Evolutionary conservation across 1,140 invertebrate genomes (phyloP).

Genomic region (Zophobas morio): DNA sequence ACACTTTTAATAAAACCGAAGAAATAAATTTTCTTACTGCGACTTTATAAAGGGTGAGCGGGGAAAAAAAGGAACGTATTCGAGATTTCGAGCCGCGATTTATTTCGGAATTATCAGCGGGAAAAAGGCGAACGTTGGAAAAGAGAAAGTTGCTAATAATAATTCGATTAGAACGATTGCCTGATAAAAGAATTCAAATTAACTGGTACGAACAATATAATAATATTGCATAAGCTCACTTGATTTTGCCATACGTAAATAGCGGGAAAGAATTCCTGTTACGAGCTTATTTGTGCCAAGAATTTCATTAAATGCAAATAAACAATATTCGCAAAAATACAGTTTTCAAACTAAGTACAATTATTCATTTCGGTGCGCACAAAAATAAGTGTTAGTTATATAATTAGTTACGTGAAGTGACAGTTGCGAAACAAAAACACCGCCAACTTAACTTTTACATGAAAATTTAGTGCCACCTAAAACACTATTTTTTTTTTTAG

Average conservation of each 20-base stretch:
- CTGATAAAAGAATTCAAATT: conserved; percentile 8
- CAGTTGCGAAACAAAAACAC: no score
- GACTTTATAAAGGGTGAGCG: background rate
- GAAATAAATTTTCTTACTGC: conserved; percentile 44
- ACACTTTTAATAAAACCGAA: conserved; percentile 51
- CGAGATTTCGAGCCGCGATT: background rate
- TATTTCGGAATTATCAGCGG: no score
- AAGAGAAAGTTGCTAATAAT: conserved; percentile 22
- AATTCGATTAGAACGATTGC: conserved; percentile 12
- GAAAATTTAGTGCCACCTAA: no score
- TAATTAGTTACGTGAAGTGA: no score
- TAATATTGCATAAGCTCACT: conserved; percentile 11
- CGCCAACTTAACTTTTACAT: no score
- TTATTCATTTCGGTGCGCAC: background rate
- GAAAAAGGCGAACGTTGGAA: background rate
- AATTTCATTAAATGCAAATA: no score
- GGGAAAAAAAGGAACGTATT: background rate
- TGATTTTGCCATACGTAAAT: conserved; percentile 6
- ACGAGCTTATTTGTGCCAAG: background rate
- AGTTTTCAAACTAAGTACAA: no score
- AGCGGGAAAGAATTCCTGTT: background rate
- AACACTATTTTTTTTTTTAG: no score
- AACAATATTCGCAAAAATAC: no score
- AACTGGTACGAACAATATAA: conserved; percentile 14
- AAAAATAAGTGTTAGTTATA: no score